Base-by-base conservation (phyloP, 2,888 invertebrate genomes). In the Lymantria dispar region DNA sequence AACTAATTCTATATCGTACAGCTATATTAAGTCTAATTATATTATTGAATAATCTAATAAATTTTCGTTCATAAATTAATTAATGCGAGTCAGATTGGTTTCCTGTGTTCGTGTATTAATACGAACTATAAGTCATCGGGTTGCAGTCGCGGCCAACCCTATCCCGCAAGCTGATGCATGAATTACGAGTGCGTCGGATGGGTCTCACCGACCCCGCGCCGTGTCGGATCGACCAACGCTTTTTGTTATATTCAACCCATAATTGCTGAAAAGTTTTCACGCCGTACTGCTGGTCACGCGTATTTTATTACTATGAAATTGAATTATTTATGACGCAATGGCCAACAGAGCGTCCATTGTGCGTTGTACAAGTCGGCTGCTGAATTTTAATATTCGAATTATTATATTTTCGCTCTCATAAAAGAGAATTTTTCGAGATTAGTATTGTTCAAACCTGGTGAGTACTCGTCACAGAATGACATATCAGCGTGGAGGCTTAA, bases 231-330 rank as follows among this genome's bases (percentile, higher is more conserved):
- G 65, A 65, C 82, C 83, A 76, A 75, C 75, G 84, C 83, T 87
- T 91, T 90, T 90, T 87, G 89, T 87, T 87, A 89, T 82, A 87
- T 87, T 83, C 87, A 83, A 86, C 81, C 86, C 85, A 79, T 89
- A 90, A 90, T 90, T 89, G 87, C 87, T 91, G 90, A 91, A 91
- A 90, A 89, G 86, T 89, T 90, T 89, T 91, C 91, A 87, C 89
- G 86, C 86, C 83, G 82, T 76, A 78, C 79, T 81, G 76, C 76
- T 80, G 87, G 87, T 87, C 90, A 88, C 87, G 87, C 90, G 86
- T 89, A 87, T 91, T 91, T 91, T 90, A 91, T 91, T 90, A 89
- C 90, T 87, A 89, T 88, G 84, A 88, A 90, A 90, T 91, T 91
- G 90, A 91, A 91, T 91, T 80, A 90, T 91, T 91, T 90, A 91